These are phyloP conservation scores for Xanthia togata DNA, from an alignment of 2,888 invertebrate species.

Conservation along the genomic window DNA sequence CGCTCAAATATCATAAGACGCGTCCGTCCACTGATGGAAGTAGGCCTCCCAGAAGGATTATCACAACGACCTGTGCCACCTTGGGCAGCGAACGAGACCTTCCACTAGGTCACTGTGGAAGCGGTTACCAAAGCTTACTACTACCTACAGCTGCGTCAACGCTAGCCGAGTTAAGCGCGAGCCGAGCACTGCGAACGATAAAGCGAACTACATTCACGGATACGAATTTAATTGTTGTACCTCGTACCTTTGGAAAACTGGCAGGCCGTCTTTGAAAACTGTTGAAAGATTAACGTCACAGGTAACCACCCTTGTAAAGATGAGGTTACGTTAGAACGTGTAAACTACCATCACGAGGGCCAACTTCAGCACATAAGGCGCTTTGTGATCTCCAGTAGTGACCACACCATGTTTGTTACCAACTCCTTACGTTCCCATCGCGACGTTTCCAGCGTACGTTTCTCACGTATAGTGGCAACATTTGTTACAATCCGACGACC, in stretches of 20 bases:
- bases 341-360: no score
- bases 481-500: not conserved
- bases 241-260: not conserved
- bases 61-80: not conserved
- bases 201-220: no score
- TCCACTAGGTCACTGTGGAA: not conserved
- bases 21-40: not conserved
- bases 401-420: not conserved
- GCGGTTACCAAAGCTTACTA: not conserved
- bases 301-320: not conserved
- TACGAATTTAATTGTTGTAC: no score
- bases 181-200: no score
- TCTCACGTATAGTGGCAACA: conserved; percentile 14
- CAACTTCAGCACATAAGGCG: not conserved
- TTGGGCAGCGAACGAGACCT: not conserved
- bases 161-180: no score
- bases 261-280: not conserved
- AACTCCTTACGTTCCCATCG: not conserved
- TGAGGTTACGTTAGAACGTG: no score
- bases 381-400: no score
- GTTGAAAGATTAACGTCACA: not conserved
- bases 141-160: no score
- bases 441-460: conserved; percentile 13
- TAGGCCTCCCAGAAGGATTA: not conserved
- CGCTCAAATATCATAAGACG: not conserved